Conservation (phyloP, 2,113 vertebrate species). For the Mastomys natalensis region DNA sequence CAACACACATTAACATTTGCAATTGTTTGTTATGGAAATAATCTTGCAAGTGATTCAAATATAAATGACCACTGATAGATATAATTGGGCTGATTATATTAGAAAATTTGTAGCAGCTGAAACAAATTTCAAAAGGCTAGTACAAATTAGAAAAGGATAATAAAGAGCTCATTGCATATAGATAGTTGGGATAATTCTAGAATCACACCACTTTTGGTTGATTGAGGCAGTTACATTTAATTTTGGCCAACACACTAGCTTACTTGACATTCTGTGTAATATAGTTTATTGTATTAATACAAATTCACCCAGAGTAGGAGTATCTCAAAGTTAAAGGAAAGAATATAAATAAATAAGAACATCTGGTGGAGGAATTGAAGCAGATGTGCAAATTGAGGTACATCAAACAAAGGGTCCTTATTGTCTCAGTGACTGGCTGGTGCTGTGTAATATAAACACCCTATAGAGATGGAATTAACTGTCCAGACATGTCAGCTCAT, state of each 20-base stretch:
- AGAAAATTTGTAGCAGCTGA: conserved; percentile 4
- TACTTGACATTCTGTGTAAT: conserved; percentile 57
- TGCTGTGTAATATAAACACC: conserved; percentile 44
- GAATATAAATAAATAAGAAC: conserved; percentile 75
- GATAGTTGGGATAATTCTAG: conserved; percentile 34
- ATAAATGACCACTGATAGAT: conserved; percentile 28
- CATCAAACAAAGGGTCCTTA: conserved; percentile 70
- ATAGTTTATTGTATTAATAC: conserved; percentile 72
- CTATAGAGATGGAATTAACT: conserved; percentile 62
- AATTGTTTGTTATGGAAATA: conserved; percentile 29
- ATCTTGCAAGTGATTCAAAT: conserved; percentile 49
- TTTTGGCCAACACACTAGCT: conserved; percentile 39
- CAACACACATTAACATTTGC: background rate
- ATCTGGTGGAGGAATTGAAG: conserved; percentile 68
- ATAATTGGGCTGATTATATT: background rate
- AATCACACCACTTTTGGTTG: conserved; percentile 32
- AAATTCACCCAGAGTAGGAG: conserved; percentile 61
- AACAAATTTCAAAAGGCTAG: background rate
- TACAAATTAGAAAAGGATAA: conserved; percentile 17
- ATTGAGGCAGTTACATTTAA: conserved; percentile 18
- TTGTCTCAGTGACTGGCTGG: conserved; percentile 42
- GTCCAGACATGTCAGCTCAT: conserved; percentile 27
- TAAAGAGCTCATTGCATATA: background rate
- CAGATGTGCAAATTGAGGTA: conserved; percentile 66
- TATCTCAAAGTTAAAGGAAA: conserved; percentile 52